Evolutionary conservation across 2,113 vertebrate genomes (phyloP).

Genomic region (Scolopax mira): DNA sequence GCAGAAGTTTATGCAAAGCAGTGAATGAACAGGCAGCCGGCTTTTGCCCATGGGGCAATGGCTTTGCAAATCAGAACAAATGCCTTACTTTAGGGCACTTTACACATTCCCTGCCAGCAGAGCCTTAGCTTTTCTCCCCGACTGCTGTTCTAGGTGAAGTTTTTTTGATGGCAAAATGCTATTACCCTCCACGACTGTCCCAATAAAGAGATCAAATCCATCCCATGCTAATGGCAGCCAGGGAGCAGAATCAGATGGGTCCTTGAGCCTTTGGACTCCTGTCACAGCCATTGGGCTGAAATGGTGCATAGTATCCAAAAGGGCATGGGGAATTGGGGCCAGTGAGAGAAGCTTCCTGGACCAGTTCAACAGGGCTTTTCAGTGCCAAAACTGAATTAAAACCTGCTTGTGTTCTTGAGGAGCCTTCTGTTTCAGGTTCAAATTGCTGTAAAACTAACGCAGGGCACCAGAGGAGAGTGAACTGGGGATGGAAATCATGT

Average conservation of each 20-base stretch:
- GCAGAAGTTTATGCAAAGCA: not conserved
- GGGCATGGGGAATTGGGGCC: rapidly evolving
- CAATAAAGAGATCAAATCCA: not conserved
- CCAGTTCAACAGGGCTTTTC: not conserved
- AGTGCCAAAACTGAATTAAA: not conserved
- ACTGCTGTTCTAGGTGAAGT: not conserved
- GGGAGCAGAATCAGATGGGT: not conserved
- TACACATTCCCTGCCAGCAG: not conserved
- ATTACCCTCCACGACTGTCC: not conserved
- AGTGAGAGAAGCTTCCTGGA: not conserved
- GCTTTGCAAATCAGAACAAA: not conserved
- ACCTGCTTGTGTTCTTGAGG: not conserved
- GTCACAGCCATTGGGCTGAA: not conserved
- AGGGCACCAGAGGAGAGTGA: not conserved
- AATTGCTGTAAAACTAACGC: not conserved
- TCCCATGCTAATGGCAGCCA: not conserved
- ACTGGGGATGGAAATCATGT: not conserved
- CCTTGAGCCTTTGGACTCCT: not conserved
- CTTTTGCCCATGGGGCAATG: not conserved
- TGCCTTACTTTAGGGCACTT: not conserved
- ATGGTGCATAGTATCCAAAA: not conserved
- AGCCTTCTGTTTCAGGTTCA: not conserved
- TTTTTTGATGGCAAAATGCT: not conserved
- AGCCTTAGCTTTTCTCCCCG: not conserved
- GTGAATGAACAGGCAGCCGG: not conserved